Conservation (phyloP, 1,140 invertebrate genomes). For the Fopius arisanus region DNA sequence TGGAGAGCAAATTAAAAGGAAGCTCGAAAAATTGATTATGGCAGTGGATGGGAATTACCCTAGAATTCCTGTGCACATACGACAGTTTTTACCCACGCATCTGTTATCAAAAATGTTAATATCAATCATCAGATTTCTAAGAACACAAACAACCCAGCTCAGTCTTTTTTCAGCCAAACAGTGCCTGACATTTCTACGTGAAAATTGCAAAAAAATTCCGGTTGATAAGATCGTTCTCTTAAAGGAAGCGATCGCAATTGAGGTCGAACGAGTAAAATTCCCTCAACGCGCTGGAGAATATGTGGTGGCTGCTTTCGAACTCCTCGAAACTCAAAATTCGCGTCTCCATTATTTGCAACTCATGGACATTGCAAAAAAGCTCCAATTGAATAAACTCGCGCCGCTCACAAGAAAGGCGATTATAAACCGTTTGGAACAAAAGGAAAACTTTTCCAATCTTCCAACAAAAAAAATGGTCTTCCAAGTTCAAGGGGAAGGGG, state of each 20-base stretch:
- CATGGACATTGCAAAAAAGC: too few relatives aligned
- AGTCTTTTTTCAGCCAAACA: not conserved
- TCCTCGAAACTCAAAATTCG: too few relatives aligned
- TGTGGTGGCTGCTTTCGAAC: not conserved
- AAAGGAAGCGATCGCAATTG: not conserved
- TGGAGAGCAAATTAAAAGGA: not conserved
- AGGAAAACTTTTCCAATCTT: too few relatives aligned
- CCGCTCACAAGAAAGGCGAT: too few relatives aligned
- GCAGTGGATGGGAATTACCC: not conserved
- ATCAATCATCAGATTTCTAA: not conserved
- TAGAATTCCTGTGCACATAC: too few relatives aligned
- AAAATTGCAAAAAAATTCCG: not conserved
- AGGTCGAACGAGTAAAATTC: not conserved
- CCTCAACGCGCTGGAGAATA: not conserved
- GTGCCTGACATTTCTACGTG: not conserved
- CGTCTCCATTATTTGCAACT: too few relatives aligned
- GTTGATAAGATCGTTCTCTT: not conserved
- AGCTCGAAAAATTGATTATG: not conserved
- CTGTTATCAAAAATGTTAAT: not conserved
- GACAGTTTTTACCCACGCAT: not conserved
- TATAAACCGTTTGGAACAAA: too few relatives aligned
- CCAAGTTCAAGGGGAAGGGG: too few relatives aligned
- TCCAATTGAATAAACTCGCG: too few relatives aligned
- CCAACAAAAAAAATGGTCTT: too few relatives aligned
- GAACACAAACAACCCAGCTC: not conserved